Evolutionary conservation across 2,888 invertebrate genomes (phyloP).

Genomic region (Pollenia labialis): DNA sequence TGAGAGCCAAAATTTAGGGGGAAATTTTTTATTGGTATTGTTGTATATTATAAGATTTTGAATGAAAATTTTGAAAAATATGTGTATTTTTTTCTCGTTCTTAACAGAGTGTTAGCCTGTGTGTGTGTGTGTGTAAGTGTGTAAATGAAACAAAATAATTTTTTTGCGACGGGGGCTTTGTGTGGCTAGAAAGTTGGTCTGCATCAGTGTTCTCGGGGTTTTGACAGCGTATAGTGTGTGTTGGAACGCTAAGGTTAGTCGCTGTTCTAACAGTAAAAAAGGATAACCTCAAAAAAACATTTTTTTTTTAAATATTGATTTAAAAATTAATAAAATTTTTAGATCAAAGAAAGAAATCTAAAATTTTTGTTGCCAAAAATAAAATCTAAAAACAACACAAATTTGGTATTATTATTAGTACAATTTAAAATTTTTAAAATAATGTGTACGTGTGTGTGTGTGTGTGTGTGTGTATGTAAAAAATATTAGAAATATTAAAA

Average conservation of each 20-base stretch:
- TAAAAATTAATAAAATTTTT: constrained; percentile 34
- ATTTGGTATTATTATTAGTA: background rate
- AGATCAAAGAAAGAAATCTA: constrained; percentile 22
- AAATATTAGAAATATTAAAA: constrained; percentile 15
- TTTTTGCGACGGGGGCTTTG: constrained; percentile 80
- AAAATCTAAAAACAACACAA: background rate
- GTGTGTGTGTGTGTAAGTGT: constrained; percentile 71
- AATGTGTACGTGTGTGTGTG: constrained; percentile 51
- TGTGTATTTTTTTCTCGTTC: background rate
- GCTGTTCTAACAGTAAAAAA: constrained; percentile 69
- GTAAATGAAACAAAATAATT: constrained; percentile 74
- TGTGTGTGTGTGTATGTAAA: constrained; percentile 65
- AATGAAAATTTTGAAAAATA: constrained; percentile 49
- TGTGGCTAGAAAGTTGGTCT: constrained; percentile 82
- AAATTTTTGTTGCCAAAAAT: background rate
- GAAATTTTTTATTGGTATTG: constrained; percentile 58
- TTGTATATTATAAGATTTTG: constrained; percentile 45
- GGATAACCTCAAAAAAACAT: constrained; percentile 68
- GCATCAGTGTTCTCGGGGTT: constrained; percentile 85
- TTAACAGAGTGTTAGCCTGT: background rate
- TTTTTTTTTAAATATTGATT: constrained; percentile 49
- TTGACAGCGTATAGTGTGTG: constrained; percentile 85
- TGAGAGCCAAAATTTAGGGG: constrained; percentile 61
- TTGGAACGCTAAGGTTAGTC: constrained; percentile 85
- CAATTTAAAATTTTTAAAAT: background rate